Evolutionary conservation across 2,888 invertebrate genomes (phyloP), one percentile per base, ranked within the genome.

Genomic region (Clanis bilineata): DNA sequence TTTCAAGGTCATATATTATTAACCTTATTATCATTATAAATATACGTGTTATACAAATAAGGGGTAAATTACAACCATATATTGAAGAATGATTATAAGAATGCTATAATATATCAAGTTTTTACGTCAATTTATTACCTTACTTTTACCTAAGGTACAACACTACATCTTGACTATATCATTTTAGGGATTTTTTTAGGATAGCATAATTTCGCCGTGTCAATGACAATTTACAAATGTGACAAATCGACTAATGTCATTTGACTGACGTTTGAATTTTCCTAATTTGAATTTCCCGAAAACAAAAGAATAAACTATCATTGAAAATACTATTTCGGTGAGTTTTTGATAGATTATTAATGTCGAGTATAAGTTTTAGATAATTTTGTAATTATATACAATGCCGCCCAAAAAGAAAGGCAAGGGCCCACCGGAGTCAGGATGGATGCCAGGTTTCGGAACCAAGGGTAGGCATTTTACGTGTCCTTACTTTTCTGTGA

Each of bases 391-490:
- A 66, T 74, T 66, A 60, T 72, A 59, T 68, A 67, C 69, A 83
- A 90, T 90, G 91, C 78, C 78, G 51, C 83, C 80, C 58, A 90
- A 88, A 70, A 69, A 78, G 71, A 57, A 85, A 80, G 67, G 67
- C 28, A 89, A 90, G 68, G 85, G 84, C 43, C 82, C 84, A 1
- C 84, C 89, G 9, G 90, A 90, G 64, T 90, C 92, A 78, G 92
- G 91, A 82, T 91, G 92, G 91, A 82, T 74, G 85, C 90, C 92
- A 21, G 90, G 91, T 36, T 85, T 90, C 64, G 88, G 86, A 28
- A 89, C 92, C 1, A 91, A 88, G 84, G 89, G 91, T 91, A 83
- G 32, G 51, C 9, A 3, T 22, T 44, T 9, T 23, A 12, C n/a
- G 2, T 15, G 6, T n/a, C n/a, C n/a, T n/a, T n/a, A n/a, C n/a